A percentile compares a stretch with the other conserved stretches of the same genome.
Evolutionary conservation across 2,113 vertebrate genomes (phyloP).

Genomic region (Talpa occidentalis): DNA sequence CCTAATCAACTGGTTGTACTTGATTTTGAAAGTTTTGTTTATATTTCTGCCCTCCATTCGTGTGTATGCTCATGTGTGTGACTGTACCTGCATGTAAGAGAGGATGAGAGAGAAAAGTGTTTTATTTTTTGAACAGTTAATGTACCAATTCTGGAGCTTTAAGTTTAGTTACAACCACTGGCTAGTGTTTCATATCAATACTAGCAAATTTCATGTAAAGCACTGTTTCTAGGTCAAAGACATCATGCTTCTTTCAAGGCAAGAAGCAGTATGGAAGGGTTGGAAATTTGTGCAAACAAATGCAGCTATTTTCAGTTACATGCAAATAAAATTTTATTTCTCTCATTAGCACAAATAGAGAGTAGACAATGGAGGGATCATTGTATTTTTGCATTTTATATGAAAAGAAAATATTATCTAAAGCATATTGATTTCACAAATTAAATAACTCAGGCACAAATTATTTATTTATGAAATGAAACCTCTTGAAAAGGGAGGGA

Average conservation of each 20-base stretch:
- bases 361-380: neutral
- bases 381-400: conserved; percentile 52
- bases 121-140: neutral
- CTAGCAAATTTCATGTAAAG: conserved; percentile 16
- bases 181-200: neutral
- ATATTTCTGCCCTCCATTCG: neutral
- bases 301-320: conserved; percentile 1
- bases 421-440: conserved; percentile 46
- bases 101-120: neutral
- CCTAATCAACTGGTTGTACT: neutral
- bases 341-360: conserved; percentile 45
- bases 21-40: conserved; percentile 20
- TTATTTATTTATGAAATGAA: conserved; percentile 73
- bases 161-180: neutral
- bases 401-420: conserved; percentile 46
- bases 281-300: conserved; percentile 25
- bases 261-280: neutral
- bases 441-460: conserved; percentile 19
- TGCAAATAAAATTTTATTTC: conserved; percentile 39
- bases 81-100: neutral
- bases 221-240: conserved; percentile 36
- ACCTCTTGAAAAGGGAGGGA: conserved; percentile 56
- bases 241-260: neutral
- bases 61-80: neutral
- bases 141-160: conserved; percentile 6